Conservation (phyloP, 1,140 invertebrate genomes). For the Theocolax elegans region DNA sequence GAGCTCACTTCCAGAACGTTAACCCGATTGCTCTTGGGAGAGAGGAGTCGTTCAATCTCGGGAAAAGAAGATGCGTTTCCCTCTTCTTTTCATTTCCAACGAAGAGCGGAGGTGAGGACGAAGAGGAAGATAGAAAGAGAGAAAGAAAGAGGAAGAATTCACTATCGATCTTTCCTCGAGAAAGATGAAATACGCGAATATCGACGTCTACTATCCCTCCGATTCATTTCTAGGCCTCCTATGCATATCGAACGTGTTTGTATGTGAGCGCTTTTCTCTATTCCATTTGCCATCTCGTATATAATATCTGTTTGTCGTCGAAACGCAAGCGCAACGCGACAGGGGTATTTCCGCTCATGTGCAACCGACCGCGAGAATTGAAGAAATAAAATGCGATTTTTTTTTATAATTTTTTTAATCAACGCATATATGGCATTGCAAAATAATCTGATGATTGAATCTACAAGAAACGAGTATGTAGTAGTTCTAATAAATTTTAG, state of each 20-base stretch:
- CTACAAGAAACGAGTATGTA: no score
- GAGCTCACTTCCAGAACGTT: constrained; percentile 22
- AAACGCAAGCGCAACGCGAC: not conserved
- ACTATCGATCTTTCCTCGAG: not conserved
- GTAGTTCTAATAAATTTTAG: no score
- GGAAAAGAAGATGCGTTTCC: not conserved
- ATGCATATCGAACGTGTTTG: not conserved
- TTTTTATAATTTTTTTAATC: not conserved
- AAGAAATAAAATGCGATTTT: not conserved
- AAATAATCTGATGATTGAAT: no score
- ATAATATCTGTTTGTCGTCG: not conserved
- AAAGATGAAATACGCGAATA: constrained; percentile 12
- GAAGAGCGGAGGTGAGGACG: no score
- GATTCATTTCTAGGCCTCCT: constrained; percentile 9
- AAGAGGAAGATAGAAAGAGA: not conserved
- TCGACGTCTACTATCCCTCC: constrained; percentile 12
- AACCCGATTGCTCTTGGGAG: constrained; percentile 17
- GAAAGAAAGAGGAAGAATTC: not conserved
- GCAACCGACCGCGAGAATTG: constrained; percentile 2
- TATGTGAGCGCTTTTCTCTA: not conserved
- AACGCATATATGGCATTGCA: no score
- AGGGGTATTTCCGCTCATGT: not conserved
- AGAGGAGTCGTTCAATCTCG: constrained; percentile 9
- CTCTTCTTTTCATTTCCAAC: constrained; percentile 2
- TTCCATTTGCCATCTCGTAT: constrained; percentile 4